A percentile compares a stretch with the other conserved stretches of the same genome.
phyloP scores from a whole-genome alignment of 1,140 invertebrate genomes.

The Drosophila seguyi region DNA sequence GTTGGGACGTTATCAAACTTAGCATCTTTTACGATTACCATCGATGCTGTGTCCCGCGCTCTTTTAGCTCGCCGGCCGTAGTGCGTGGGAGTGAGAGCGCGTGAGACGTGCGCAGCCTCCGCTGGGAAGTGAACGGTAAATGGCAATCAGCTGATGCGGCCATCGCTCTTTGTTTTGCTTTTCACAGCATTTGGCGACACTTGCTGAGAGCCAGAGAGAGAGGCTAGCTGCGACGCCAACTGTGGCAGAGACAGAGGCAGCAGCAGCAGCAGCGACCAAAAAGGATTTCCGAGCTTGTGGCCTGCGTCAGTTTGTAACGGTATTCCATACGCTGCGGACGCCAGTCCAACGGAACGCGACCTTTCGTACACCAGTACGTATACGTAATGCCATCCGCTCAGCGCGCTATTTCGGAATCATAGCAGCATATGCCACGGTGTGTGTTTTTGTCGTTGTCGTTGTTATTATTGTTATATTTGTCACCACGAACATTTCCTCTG shows the following conservation, averaged over 20 bases:
- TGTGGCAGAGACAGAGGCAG: slow-evolving; percentile 12
- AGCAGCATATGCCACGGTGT: slow-evolving; percentile 52
- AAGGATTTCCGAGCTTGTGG: slow-evolving; percentile 63
- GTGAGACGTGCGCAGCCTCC: slow-evolving; percentile 51
- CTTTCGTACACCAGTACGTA: slow-evolving; percentile 38
- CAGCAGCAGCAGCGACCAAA: slow-evolving; percentile 32
- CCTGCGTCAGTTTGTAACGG: slow-evolving; percentile 61
- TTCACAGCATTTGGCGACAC: slow-evolving; percentile 35
- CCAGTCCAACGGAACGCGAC: slow-evolving; percentile 24
- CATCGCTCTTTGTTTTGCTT: slow-evolving; percentile 63
- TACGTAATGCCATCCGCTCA: slow-evolving; percentile 51
- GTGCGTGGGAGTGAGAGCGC: slow-evolving; percentile 24
- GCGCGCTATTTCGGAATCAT: slow-evolving; percentile 56
- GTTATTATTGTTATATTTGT: slow-evolving; percentile 37
- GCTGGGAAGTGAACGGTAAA: slow-evolving; percentile 33
- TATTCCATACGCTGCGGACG: slow-evolving; percentile 57
- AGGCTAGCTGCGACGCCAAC: slow-evolving; percentile 23
- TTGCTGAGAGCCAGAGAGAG: slow-evolving; percentile 20
- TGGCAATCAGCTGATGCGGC: slow-evolving; percentile 57
- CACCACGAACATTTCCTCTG: slow-evolving; percentile 41
- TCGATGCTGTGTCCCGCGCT: neutral
- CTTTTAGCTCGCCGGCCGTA: slow-evolving; percentile 6
- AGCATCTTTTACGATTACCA: slow-evolving; percentile 30
- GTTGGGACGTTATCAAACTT: slow-evolving; percentile 27
- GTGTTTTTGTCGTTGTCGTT: slow-evolving; percentile 11